Evolutionary conservation across 30 jellyfish, hydroid and myxozoan species (phyloP), one percentile per base, ranked within the genome.

Genomic region (Clytia hemisphaerica): DNA sequence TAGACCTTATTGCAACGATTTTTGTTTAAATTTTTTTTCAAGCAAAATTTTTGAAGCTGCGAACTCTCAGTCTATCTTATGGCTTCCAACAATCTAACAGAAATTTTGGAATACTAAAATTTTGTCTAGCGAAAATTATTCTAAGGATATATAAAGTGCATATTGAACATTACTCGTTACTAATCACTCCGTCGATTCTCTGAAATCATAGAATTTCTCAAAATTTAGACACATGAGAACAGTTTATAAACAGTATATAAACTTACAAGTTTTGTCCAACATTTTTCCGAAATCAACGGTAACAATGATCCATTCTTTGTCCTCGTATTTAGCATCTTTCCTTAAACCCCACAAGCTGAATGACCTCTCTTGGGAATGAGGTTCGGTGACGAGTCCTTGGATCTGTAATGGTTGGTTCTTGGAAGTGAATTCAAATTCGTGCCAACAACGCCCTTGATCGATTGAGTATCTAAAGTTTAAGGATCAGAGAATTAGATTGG

Each of bases 401-500:
- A 88, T 72, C 27, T 47, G 37, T 48, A 85, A 42, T 16, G 83
- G 89, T 9, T 58, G 6, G 33, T 61, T 60, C 33, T 75, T 82
- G 38, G 75, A 84, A 1, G 88, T 58, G 73, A 88, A 88, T 34
- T 75, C 61, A 58, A 76, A 22, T 3, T 59, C 45, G 22, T 67
- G 49, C 97, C 97, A 88, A 47, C 97, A 77, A 10, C 79, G 74
- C 5, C 97, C 97, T 50, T 63, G 90, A 71, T 88, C 97, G 15
- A 88, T 37, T 6, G 97, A 88, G 57, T 77, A 88, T 45, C 93
- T 76, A 36, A 61, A 37, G 4, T 19, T 42, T 12, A 42, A 42
- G n/a, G n/a, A n/a, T n/a, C n/a, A 42, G n/a, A n/a, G n/a, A 42
- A 12, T 42, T n/a, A 42, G 12, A 9, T n/a, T 42, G n/a, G 15